Conservation (phyloP, 2,797 vertebrate genomes). For the Alfaro cultratus region DNA sequence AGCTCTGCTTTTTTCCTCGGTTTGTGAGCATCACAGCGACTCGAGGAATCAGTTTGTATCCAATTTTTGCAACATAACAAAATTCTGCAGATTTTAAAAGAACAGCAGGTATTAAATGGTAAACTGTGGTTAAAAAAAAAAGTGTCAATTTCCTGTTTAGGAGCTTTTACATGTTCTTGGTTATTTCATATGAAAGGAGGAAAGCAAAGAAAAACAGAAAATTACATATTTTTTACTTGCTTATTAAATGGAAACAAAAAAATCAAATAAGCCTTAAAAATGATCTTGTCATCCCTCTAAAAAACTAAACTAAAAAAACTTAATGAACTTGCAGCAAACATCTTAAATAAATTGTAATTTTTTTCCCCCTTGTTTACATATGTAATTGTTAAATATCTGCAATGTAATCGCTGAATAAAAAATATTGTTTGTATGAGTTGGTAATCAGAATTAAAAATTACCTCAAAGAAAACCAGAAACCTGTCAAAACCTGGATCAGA, state of each 20-base stretch:
- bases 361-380: neutral
- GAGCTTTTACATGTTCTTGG: neutral
- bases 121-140: neutral
- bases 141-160: neutral
- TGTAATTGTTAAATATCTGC: neutral
- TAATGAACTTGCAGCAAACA: neutral
- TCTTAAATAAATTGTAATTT: neutral
- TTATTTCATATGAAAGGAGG: neutral
- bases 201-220: neutral
- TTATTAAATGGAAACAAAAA: neutral
- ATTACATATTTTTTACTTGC: neutral
- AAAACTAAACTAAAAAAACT: neutral
- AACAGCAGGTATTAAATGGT: neutral
- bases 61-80: neutral
- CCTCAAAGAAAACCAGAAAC: neutral
- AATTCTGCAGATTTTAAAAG: neutral
- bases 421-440: neutral
- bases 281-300: neutral
- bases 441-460: no score
- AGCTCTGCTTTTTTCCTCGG: neutral
- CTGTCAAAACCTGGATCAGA: neutral
- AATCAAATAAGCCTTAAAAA: no score
- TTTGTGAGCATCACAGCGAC: neutral
- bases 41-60: neutral
- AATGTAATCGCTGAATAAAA: neutral